Conservation (phyloP, 2,888 invertebrate species). For the Lysandra bellargus region DNA sequence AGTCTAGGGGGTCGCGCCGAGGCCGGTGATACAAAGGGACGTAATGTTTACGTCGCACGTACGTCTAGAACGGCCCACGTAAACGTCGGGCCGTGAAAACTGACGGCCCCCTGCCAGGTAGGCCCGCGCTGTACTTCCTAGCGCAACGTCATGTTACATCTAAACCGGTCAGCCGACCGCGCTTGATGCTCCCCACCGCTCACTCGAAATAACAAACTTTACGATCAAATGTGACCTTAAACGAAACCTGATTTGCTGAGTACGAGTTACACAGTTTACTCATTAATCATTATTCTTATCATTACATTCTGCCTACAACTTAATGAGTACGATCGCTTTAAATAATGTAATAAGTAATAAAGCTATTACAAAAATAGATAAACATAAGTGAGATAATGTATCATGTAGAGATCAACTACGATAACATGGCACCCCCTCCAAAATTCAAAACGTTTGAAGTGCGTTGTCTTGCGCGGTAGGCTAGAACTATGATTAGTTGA, state of each 20-base stretch:
- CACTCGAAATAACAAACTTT: not conserved
- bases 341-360: too few relatives aligned
- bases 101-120: conserved; percentile 16
- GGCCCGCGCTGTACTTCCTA: not conserved
- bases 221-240: conserved; percentile 18
- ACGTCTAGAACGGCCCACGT: conserved; percentile 4
- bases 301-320: not conserved
- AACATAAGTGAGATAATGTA: not conserved
- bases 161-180: conserved; percentile 12
- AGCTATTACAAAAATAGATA: not conserved
- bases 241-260: conserved; percentile 17
- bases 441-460: too few relatives aligned
- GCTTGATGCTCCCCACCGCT: conserved; percentile 6
- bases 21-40: not conserved
- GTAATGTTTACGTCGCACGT: not conserved
- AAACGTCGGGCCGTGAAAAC: conserved; percentile 5
- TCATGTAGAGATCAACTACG: too few relatives aligned
- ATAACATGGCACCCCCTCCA: too few relatives aligned
- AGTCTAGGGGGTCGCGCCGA: conserved; percentile 41
- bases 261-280: not conserved
- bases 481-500: too few relatives aligned
- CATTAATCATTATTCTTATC: not conserved
- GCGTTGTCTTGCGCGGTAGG: too few relatives aligned
- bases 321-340: not conserved
- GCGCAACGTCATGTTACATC: not conserved